Percentiles rank a stretch among this genome's conserved stretches.
phyloP scores from a whole-genome alignment of 2,888 invertebrate genomes.

The Caenorhabditis plicata region DNA sequence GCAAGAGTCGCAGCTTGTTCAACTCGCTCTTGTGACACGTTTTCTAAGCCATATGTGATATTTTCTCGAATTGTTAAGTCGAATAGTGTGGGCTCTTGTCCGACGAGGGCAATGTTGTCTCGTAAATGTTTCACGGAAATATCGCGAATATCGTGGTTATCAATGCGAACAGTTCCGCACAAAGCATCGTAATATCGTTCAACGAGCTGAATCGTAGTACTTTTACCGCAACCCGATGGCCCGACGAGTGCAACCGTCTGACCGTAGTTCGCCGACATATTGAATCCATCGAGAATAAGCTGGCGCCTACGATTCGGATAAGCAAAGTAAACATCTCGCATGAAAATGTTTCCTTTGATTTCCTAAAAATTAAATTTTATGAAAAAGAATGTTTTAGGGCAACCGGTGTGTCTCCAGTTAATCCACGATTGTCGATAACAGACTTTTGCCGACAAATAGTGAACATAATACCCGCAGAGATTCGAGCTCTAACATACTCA shows the following conservation, averaged over 20 bases:
- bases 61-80: slow-evolving; percentile 66
- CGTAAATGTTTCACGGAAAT: slow-evolving; percentile 46
- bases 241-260: slow-evolving; percentile 68
- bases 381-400: background rate
- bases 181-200: slow-evolving; percentile 66
- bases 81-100: slow-evolving; percentile 68
- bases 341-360: slow-evolving; percentile 73
- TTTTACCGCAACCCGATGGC: slow-evolving; percentile 68
- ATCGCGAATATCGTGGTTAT: slow-evolving; percentile 58
- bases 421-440: slow-evolving; percentile 65
- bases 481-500: slow-evolving; percentile 68
- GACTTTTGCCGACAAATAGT: slow-evolving; percentile 63
- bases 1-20: slow-evolving; percentile 63
- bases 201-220: slow-evolving; percentile 66
- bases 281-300: slow-evolving; percentile 63
- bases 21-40: slow-evolving; percentile 46
- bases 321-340: slow-evolving; percentile 77
- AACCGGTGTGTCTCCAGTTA: slow-evolving; percentile 60
- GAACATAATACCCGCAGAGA: slow-evolving; percentile 65
- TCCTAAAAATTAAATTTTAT: slow-evolving; percentile 4
- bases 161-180: slow-evolving; percentile 64
- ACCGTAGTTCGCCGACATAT: slow-evolving; percentile 56
- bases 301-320: slow-evolving; percentile 79
- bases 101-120: slow-evolving; percentile 65
- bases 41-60: slow-evolving; percentile 66